Evolutionary conservation across 2,113 vertebrate species (phyloP).

Genomic region (Cebidichthys violaceus): DNA sequence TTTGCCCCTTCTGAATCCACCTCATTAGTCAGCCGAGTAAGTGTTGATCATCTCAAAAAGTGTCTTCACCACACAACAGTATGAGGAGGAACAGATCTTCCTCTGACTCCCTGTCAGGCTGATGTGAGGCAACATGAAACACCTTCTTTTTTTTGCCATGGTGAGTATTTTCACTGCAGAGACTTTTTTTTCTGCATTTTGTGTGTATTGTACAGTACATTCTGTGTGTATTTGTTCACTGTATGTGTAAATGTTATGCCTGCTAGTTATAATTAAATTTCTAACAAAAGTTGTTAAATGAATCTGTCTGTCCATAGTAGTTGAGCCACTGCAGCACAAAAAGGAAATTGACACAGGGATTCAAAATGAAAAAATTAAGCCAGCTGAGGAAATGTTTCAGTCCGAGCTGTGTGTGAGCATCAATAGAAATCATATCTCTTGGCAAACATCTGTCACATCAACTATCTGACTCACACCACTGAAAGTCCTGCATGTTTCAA

Average conservation of each 20-base stretch:
- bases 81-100: slow-evolving; percentile 28
- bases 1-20: slow-evolving; percentile 76
- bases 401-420: slow-evolving; percentile 36
- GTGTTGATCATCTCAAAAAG: slow-evolving; percentile 77
- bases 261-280: not conserved
- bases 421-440: slow-evolving; percentile 65
- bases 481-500: slow-evolving; percentile 50
- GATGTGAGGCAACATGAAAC: not conserved
- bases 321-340: not conserved
- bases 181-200: slow-evolving; percentile 1
- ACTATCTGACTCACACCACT: slow-evolving; percentile 35
- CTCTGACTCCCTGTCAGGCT: slow-evolving; percentile 13
- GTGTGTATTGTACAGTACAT: not conserved
- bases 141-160: slow-evolving; percentile 3
- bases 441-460: slow-evolving; percentile 69
- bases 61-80: slow-evolving; percentile 20
- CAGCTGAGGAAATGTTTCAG: slow-evolving; percentile 20
- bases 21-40: slow-evolving; percentile 85
- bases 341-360: slow-evolving; percentile 5
- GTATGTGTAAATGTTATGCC: not conserved
- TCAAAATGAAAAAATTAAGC: slow-evolving; percentile 31
- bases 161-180: slow-evolving; percentile 21
- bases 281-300: not conserved
- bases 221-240: not conserved
- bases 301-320: not conserved